Percentiles rank a stretch among this genome's conserved stretches.
Evolutionary conservation across 2,113 vertebrate species (phyloP).

Genomic region (Falcunculus frontatus): DNA sequence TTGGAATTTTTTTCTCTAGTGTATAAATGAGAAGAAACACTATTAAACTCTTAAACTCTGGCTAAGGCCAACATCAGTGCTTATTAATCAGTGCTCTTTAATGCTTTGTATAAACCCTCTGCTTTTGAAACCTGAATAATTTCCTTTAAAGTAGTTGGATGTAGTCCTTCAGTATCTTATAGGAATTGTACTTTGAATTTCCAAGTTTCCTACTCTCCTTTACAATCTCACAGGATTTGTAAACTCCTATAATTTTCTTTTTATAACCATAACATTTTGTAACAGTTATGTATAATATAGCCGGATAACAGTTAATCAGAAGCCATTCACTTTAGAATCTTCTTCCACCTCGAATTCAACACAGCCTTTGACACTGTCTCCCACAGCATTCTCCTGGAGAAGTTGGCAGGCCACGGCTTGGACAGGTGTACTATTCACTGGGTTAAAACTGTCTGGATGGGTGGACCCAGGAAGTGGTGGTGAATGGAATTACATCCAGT

Average conservation of each 20-base stretch:
- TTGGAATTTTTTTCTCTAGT: neutral
- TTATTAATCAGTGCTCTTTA: neutral
- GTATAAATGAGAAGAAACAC: neutral
- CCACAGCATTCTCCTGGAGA: neutral
- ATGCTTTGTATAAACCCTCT: neutral
- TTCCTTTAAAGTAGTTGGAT: neutral
- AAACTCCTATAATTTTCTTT: neutral
- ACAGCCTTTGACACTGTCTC: neutral
- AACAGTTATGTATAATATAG: neutral
- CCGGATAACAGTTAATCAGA: neutral
- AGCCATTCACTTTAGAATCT: neutral
- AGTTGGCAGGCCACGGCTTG: neutral
- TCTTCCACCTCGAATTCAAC: neutral
- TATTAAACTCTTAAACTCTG: neutral
- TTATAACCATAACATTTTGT: neutral
- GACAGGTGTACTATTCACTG: neutral
- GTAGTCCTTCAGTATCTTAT: neutral
- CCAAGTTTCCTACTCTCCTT: neutral
- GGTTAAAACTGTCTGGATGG: neutral
- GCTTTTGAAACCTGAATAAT: neutral
- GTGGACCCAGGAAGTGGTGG: neutral
- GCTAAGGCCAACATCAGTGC: neutral
- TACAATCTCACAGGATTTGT: neutral
- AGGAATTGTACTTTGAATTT: neutral
- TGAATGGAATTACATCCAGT: neutral